Conservation (phyloP, 2,797 vertebrate genomes). For the Callimico goeldii region DNA sequence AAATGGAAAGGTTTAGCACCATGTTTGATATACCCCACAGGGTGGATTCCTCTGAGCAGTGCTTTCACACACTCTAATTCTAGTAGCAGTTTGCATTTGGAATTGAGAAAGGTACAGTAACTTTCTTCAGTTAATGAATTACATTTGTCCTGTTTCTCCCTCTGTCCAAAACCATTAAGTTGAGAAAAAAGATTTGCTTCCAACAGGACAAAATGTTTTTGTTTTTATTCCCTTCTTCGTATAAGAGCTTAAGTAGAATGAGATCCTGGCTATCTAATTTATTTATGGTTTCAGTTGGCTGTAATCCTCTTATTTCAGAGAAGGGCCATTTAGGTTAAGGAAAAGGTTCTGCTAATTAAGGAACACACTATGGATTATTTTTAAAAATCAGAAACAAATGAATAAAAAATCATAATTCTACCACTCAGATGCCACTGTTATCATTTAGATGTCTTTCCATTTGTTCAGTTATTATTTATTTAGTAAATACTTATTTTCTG, state of each 20-base stretch:
- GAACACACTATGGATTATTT: background rate
- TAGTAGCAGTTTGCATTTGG: background rate
- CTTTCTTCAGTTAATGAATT: background rate
- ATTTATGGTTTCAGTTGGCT: background rate
- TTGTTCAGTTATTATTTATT: constrained; percentile 39
- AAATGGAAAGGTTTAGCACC: background rate
- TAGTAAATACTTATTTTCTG: background rate
- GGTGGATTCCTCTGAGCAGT: background rate
- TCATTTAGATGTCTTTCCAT: background rate
- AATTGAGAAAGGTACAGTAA: background rate
- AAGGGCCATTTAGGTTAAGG: constrained; percentile 4
- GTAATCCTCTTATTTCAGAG: background rate
- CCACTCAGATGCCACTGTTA: background rate
- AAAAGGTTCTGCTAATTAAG: background rate
- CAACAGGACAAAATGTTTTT: background rate
- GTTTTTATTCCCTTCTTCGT: background rate
- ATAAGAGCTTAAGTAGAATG: background rate
- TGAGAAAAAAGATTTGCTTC: background rate
- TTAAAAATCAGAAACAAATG: background rate
- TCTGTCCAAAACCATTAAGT: background rate
- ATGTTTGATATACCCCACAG: rapidly evolving
- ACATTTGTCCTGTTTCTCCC: background rate
- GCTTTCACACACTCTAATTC: background rate
- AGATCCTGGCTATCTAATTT: background rate
- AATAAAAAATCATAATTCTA: constrained; percentile 29